Conservation (phyloP, 2,888 invertebrate species). For the Catocala fraxini region DNA sequence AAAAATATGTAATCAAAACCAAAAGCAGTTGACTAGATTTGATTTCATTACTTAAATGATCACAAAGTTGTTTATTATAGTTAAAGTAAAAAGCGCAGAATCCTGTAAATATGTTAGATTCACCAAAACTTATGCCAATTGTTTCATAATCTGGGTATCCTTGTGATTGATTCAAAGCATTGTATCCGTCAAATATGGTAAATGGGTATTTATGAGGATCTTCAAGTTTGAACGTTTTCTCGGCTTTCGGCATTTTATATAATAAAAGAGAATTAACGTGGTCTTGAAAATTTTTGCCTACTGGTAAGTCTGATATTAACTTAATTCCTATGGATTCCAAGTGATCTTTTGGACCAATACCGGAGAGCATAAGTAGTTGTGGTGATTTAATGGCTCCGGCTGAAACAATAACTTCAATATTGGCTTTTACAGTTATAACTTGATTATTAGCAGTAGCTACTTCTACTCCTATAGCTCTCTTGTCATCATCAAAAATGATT, state of each 20-base stretch:
- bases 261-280: conserved; percentile 63
- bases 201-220: conserved; percentile 24
- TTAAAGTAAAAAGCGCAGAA: conserved; percentile 24
- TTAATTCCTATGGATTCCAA: conserved; percentile 63
- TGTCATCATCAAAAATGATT: too few relatives aligned
- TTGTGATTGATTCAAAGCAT: conserved; percentile 26
- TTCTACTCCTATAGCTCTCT: too few relatives aligned
- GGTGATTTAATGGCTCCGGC: conserved; percentile 79
- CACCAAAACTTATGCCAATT: conserved; percentile 12
- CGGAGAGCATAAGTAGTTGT: conserved; percentile 80
- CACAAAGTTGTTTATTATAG: conserved; percentile 13
- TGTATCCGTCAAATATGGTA: conserved; percentile 21
- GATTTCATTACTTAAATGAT: conserved; percentile 23
- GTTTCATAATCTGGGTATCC: conserved; percentile 26
- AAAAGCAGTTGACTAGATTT: conserved; percentile 38
- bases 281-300: conserved; percentile 80
- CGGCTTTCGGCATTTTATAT: conserved; percentile 39
- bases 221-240: conserved; percentile 1
- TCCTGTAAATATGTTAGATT: conserved; percentile 16
- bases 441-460: too few relatives aligned
- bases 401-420: conserved; percentile 78
- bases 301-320: conserved; percentile 70
- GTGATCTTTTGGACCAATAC: conserved; percentile 75
- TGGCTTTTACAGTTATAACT: conserved; percentile 61
- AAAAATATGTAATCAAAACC: conserved; percentile 45